Evolutionary conservation across 2,113 vertebrate genomes (phyloP).

Genomic region (Chunga burmeisteri): DNA sequence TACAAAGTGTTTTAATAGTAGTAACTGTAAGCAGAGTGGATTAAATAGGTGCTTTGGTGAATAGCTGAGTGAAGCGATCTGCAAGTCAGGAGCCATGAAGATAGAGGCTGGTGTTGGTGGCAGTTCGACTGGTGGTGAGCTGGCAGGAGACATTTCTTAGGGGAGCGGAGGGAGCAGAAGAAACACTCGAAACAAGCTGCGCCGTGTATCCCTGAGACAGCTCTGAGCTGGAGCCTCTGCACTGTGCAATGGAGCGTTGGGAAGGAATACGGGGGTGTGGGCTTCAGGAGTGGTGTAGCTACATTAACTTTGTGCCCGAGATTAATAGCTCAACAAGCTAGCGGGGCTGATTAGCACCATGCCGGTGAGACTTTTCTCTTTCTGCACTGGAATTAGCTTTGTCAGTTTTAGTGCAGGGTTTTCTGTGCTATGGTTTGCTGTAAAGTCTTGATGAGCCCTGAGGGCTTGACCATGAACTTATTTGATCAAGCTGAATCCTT

Average conservation of each 20-base stretch:
- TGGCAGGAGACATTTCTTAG: neutral
- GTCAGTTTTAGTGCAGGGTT: neutral
- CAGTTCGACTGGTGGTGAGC: neutral
- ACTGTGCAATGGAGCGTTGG: accelerated
- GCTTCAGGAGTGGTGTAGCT: neutral
- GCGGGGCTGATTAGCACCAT: neutral
- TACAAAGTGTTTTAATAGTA: neutral
- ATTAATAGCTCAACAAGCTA: accelerated
- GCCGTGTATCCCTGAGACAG: neutral
- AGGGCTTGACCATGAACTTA: neutral
- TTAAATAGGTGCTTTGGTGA: neutral
- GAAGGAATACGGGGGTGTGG: neutral
- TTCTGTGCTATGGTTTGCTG: neutral
- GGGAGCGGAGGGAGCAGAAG: neutral
- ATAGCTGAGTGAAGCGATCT: neutral
- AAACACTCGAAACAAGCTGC: neutral
- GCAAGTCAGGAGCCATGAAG: neutral
- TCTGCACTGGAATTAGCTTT: neutral
- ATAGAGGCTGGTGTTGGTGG: accelerated
- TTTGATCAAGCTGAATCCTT: neutral
- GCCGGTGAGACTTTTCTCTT: neutral
- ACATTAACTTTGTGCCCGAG: neutral
- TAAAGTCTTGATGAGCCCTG: neutral
- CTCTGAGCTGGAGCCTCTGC: neutral
- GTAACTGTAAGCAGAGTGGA: neutral